phyloP scores from a whole-genome alignment of 92 coral and sea anemone species.

The Hydrozoanthus gracilis region DNA sequence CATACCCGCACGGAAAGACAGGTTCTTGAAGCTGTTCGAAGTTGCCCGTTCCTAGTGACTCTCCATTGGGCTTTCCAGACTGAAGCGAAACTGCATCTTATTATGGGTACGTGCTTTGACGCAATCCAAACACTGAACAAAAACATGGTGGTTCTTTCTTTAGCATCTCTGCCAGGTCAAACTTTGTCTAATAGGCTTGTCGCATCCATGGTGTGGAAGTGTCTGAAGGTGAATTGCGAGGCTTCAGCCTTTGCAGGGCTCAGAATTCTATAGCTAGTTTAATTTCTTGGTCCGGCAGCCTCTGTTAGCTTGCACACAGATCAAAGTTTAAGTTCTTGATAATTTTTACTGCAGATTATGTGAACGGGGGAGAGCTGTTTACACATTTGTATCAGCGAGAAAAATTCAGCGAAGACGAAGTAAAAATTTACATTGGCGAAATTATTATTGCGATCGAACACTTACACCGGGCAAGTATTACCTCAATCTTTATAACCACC shows the following conservation, averaged over 20 bases:
- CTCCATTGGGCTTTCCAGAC: constrained; percentile 99
- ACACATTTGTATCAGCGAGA: constrained; percentile 97
- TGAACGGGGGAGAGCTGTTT: constrained; percentile 96
- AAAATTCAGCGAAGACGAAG: constrained; percentile 95
- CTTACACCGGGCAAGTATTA: constrained; percentile 82
- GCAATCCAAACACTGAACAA: neutral
- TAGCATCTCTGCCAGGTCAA: too few species aligned
- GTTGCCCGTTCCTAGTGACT: constrained; percentile 97
- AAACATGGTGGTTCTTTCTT: neutral
- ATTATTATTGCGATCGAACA: constrained; percentile 94
- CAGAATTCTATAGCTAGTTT: constrained; percentile 12
- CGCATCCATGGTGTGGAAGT: too few species aligned
- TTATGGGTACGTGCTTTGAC: constrained; percentile 82
- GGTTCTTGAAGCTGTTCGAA: constrained; percentile 95
- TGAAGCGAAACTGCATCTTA: constrained; percentile 94
- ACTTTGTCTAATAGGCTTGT: too few species aligned
- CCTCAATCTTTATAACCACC: neutral
- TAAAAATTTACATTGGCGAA: constrained; percentile 93
- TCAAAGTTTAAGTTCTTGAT: neutral
- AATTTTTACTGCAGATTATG: constrained; percentile 76
- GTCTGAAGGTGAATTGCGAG: neutral
- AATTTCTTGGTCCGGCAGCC: constrained; percentile 31
- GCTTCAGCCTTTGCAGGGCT: constrained; percentile 35
- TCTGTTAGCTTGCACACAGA: neutral
- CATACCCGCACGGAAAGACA: constrained; percentile 98